Evolutionary conservation across 2,113 vertebrate species (phyloP).

Genomic region (Pungitius pungitius): DNA sequence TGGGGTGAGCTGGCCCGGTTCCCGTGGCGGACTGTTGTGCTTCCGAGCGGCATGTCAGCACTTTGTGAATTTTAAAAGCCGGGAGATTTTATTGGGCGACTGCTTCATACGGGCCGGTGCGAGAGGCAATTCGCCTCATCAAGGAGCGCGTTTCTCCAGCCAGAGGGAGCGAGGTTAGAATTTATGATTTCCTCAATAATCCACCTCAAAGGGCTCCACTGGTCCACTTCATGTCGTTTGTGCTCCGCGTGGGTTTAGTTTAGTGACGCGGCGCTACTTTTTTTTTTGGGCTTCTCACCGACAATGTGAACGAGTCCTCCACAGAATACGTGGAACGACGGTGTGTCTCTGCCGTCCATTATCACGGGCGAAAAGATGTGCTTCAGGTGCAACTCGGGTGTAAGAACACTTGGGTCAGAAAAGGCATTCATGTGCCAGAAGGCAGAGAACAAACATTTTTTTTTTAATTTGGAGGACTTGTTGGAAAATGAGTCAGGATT

Average conservation of each 20-base stretch:
- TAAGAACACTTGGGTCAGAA: not conserved
- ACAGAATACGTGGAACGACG: not conserved
- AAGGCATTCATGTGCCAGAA: not conserved
- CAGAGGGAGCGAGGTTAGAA: conserved; percentile 37
- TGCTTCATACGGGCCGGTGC: conserved; percentile 52
- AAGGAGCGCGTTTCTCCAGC: conserved; percentile 26
- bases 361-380: too few species aligned
- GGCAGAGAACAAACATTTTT: not conserved
- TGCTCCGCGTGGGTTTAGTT: not conserved
- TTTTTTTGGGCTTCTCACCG: not conserved
- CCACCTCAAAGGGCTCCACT: not conserved
- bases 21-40: conserved; percentile 33
- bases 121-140: conserved; percentile 47
- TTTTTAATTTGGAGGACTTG: not conserved
- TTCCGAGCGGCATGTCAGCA: conserved; percentile 58
- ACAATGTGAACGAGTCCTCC: not conserved
- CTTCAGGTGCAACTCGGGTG: too few species aligned
- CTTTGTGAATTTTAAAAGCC: conserved; percentile 59
- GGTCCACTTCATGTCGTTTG: conserved; percentile 10
- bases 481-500: not conserved
- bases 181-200: conserved; percentile 45
- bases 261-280: not conserved
- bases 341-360: not conserved
- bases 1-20: conserved; percentile 18
- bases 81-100: conserved; percentile 36